Conservation (phyloP, 2,113 vertebrate species). For the Astatotilapia flaviijosephi region DNA sequence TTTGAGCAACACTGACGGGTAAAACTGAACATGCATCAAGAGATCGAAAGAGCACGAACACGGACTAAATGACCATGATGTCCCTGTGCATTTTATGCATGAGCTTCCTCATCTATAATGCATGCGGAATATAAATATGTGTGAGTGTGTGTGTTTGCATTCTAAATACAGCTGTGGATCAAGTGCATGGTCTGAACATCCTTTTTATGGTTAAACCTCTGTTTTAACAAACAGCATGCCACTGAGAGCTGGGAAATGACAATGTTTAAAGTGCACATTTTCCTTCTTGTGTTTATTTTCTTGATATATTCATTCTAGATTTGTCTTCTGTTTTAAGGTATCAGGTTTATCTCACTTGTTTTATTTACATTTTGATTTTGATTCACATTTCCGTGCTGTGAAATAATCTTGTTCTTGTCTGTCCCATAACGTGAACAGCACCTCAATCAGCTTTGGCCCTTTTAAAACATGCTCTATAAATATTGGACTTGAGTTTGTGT, state of each 20-base stretch:
- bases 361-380: neutral
- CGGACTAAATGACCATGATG: neutral
- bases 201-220: slow-evolving; percentile 9
- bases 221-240: neutral
- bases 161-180: neutral
- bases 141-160: neutral
- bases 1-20: neutral
- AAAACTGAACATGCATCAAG: neutral
- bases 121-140: slow-evolving; percentile 9
- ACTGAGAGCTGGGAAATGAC: neutral
- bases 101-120: slow-evolving; percentile 12
- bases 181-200: slow-evolving; percentile 24
- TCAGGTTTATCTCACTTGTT: neutral
- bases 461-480: neutral
- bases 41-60: neutral
- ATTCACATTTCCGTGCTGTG: neutral
- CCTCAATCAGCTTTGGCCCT: neutral
- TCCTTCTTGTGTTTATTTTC: neutral
- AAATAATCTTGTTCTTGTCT: neutral
- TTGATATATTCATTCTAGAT: neutral
- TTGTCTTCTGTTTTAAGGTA: neutral
- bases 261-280: too few species aligned
- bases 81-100: neutral
- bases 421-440: neutral
- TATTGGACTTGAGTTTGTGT: neutral